These are phyloP conservation scores for Cyanoramphus novaezelandiae DNA, from an alignment of 2,113 vertebrate genomes.

Conservation along the genomic window DNA sequence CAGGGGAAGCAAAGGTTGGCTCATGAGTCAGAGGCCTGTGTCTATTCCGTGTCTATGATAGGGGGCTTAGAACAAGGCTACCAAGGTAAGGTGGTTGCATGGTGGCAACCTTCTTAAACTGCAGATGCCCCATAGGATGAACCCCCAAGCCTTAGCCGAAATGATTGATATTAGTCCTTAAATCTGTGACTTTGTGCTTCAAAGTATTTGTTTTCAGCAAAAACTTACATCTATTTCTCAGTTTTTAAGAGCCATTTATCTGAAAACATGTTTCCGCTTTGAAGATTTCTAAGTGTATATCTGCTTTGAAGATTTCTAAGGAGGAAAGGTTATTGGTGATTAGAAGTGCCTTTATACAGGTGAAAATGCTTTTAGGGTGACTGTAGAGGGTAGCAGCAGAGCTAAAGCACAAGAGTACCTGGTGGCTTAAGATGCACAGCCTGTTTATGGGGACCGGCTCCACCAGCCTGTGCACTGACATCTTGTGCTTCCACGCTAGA, in stretches of 20 bases:
- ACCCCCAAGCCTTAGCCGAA: not conserved
- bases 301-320: not conserved
- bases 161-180: not conserved
- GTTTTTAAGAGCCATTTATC: not conserved
- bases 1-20: not conserved
- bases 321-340: not conserved
- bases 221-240: not conserved
- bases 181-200: not conserved
- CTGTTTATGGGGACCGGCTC: not conserved
- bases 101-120: not conserved
- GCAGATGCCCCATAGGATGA: not conserved
- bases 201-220: not conserved
- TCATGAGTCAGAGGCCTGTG: not conserved
- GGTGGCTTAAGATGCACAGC: not conserved
- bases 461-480: not conserved
- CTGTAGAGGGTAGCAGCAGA: not conserved
- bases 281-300: not conserved
- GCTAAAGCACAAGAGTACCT: not conserved
- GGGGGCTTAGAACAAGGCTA: not conserved
- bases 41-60: rapidly evolving
- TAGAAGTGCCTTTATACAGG: not conserved
- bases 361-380: not conserved
- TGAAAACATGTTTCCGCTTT: not conserved
- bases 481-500: not conserved
- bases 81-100: not conserved